Conservation (phyloP, 2,113 vertebrate species). For the Lampris incognitus region DNA sequence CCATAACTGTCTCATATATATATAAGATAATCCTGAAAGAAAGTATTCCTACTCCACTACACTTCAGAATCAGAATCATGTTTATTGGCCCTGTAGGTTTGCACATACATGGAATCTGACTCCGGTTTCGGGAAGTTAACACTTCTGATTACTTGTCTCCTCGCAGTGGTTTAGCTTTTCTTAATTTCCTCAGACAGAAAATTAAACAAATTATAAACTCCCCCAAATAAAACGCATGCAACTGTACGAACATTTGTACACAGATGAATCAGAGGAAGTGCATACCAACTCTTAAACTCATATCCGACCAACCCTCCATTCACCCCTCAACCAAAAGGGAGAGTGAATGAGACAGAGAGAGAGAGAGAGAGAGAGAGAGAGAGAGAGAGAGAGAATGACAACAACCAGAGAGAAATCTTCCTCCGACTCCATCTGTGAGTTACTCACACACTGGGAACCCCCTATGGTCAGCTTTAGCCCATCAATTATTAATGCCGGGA, state of each 20-base stretch:
- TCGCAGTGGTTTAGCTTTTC: too few relatives aligned
- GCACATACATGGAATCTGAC: too few relatives aligned
- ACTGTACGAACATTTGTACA: conserved; percentile 1
- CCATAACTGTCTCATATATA: too few relatives aligned
- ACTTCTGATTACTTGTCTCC: too few relatives aligned
- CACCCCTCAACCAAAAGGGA: background rate
- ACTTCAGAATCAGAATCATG: too few relatives aligned
- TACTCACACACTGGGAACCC: conserved; percentile 76
- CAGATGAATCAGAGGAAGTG: conserved; percentile 36
- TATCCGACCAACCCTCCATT: conserved; percentile 36
- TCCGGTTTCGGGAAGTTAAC: too few relatives aligned
- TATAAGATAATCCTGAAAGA: too few relatives aligned
- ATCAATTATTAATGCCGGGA: conserved; percentile 83
- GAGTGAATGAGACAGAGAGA: background rate
- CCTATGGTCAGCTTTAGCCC: conserved; percentile 76
- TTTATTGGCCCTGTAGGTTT: too few relatives aligned
- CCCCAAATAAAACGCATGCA: conserved; percentile 6
- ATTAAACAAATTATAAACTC: background rate
- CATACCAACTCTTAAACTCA: background rate
- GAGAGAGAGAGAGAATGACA: background rate
- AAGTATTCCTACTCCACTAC: too few relatives aligned
- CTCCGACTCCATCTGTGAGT: conserved; percentile 74
- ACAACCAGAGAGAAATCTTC: conserved; percentile 40
- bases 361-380: background rate
- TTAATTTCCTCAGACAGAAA: background rate